Percentiles rank a stretch among this genome's conserved stretches.
These are phyloP conservation scores for Watsonalla cultraria DNA, from an alignment of 2,888 invertebrate genomes.

Conservation along the genomic window DNA sequence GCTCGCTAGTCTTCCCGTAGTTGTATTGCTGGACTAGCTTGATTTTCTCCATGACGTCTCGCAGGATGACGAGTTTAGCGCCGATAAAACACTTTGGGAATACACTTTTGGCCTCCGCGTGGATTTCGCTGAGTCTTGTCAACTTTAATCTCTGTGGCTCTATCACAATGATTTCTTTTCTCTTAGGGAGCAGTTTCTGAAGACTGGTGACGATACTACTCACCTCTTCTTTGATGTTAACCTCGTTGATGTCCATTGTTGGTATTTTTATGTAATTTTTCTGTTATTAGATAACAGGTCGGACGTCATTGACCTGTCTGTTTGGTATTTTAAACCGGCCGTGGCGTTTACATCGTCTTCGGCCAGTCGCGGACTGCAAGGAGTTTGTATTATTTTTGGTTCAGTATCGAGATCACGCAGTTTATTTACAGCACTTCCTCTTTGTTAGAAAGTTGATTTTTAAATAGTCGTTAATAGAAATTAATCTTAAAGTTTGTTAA, in stretches of 20 bases:
- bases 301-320: slow-evolving; percentile 64
- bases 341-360: slow-evolving; percentile 35
- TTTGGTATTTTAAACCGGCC: slow-evolving; percentile 56
- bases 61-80: slow-evolving; percentile 51
- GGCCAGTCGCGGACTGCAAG: slow-evolving; percentile 57
- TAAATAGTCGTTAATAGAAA: too few species aligned
- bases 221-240: slow-evolving; percentile 59
- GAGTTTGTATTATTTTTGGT: slow-evolving; percentile 51
- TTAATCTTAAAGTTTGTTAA: too few species aligned
- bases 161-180: slow-evolving; percentile 50
- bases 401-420: slow-evolving; percentile 24
- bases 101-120: slow-evolving; percentile 61
- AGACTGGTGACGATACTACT: slow-evolving; percentile 54
- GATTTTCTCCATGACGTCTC: slow-evolving; percentile 60
- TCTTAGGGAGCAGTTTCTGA: slow-evolving; percentile 61
- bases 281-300: slow-evolving; percentile 51
- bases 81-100: slow-evolving; percentile 69
- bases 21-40: slow-evolving; percentile 66
- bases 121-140: slow-evolving; percentile 54
- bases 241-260: slow-evolving; percentile 67
- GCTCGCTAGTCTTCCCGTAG: slow-evolving; percentile 56
- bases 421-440: slow-evolving; percentile 23
- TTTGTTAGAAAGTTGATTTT: neutral
- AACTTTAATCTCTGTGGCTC: slow-evolving; percentile 38
- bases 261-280: slow-evolving; percentile 31